Evolutionary conservation across 2,797 vertebrate species (phyloP), one percentile per base, ranked within the genome.

Genomic region (Dendrocincla fuliginosa): DNA sequence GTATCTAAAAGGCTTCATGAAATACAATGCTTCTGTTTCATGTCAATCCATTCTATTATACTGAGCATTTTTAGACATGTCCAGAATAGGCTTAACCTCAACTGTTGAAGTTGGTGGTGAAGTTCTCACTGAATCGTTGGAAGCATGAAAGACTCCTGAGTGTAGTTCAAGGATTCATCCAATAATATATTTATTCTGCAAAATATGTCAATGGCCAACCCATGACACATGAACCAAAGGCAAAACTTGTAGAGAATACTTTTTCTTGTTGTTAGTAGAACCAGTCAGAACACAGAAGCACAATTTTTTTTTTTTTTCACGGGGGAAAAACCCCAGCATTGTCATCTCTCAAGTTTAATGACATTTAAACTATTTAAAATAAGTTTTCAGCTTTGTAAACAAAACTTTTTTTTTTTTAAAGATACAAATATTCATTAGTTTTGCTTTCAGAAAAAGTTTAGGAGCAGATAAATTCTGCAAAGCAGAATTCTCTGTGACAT

Each of bases 321-420:
- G 11, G 18, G 13, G n/a, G 22, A n/a, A 49, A 70, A 41, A 24
- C 0, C 0, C 13, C 18, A 47, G 5, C 13, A 13, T 65, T 49
- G 8, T 60, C 52, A 32, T 8, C 6, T 73, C 33, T 68, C 16
- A 16, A 16, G 87, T 91, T 25, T 23, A 37, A 4, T 85, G 20
- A 17, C 27, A 57, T 88, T 88, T 64, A 52, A 77, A 41, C 8
- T 50, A 8, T 73, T 83, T 46, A 10, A 55, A 70, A 12, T 42
- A 70, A 73, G 4, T 74, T 61, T 60, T 5, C 11, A 27, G 49
- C 60, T 90, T 78, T 67, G 9, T 74, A 42, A 92, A 79, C 30
- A 50, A 61, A 55, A 5, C 5, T 11, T 30, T 79, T 76, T 70
- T 87, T 30, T 79, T 79, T 70, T 87, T 24, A 27, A 75, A 87